phyloP scores from a whole-genome alignment of 2,797 vertebrate species.

The Numenius phaeopus region DNA sequence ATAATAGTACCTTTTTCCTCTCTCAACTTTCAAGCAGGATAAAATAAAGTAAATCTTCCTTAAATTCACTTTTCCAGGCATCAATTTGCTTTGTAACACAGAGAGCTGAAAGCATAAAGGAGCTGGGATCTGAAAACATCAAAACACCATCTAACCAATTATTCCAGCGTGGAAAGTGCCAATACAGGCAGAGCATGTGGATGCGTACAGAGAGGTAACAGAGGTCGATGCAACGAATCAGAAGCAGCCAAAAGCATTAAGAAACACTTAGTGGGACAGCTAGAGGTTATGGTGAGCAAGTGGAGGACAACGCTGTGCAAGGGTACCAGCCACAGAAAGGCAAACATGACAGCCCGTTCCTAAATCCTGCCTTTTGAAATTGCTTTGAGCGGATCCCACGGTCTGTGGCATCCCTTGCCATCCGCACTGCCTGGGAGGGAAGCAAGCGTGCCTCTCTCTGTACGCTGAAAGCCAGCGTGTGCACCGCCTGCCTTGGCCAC shows the following conservation, averaged over 20 bases:
- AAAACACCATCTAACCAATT: background rate
- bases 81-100: background rate
- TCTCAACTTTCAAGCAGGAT: background rate
- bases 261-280: background rate
- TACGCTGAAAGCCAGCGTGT: accelerated
- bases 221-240: background rate
- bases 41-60: background rate
- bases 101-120: background rate
- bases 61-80: background rate
- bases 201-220: background rate
- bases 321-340: background rate
- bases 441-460: background rate
- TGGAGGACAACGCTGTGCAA: accelerated
- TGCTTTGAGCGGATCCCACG: background rate
- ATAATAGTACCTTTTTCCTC: background rate
- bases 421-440: accelerated
- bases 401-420: background rate
- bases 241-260: background rate
- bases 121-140: background rate
- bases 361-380: background rate
- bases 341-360: accelerated
- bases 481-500: background rate
- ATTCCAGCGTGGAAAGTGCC: background rate
- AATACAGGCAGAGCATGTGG: accelerated
- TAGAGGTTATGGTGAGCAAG: background rate